Base-by-base conservation (phyloP, 2,888 invertebrate species). In the Lithophane socia region DNA sequence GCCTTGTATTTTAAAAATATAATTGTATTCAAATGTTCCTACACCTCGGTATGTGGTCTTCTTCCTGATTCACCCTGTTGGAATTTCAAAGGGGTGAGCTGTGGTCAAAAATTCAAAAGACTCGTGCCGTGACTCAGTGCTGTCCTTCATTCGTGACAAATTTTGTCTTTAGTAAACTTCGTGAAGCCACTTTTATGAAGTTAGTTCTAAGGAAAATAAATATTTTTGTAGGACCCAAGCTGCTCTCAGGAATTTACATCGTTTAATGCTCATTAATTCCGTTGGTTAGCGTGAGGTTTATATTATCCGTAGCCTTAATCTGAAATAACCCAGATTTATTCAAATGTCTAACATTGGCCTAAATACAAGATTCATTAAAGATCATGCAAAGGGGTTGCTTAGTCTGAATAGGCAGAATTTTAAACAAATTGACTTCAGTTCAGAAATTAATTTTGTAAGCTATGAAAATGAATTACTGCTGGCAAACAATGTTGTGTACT, bases 31-130 rank as follows among this genome's bases (percentile, higher is more conserved):
- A 71, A 67, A 70, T 73, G 18, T 65, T 58, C 37, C 42, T 61
- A 70, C 49, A 70, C 60, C 21, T 85, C 29, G 65, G 71, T 75
- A 82, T 80, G 80, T 80, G 85, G 85, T 89, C 89, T 85, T 80
- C 68, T 75, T 84, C 87, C 89, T 94, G 94, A 95, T 89, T 94
- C 95, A 94, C 84, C 87, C 88, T 87, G 86, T 91, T 89, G 90
- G 91, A 90, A 93, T 92, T 91, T 89, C 77, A 88, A 89, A 88
- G 89, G 81, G 87, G 87, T 87, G 86, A 85, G 86, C 83, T 91
- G 90, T 91, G 91, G 92, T 91, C 88, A 90, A 87, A 91, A 91
- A 93, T 94, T 92, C 90, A 89, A 87, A 87, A 87, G 87, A 77
- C 84, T 87, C 86, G 67, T 88, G 73, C 58, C 79, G 86, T 95